Percentiles rank a stretch among this genome's conserved stretches.
phyloP scores from a whole-genome alignment of 2,888 invertebrate genomes.

The Pammene aurita region DNA sequence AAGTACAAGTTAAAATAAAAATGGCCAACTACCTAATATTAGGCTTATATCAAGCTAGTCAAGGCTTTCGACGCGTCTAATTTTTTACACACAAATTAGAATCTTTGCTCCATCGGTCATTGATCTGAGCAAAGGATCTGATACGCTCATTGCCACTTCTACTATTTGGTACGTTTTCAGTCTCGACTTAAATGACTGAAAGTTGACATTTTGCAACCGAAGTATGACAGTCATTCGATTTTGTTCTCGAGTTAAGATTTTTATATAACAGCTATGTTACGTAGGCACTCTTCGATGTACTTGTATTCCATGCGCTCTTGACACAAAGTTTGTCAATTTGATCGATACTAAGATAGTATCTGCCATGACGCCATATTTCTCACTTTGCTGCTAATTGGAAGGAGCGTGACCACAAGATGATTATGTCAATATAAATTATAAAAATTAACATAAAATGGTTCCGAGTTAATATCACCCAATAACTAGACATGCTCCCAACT shows the following conservation, averaged over 20 bases:
- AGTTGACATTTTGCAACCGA: too few relatives aligned
- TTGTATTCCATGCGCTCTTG: neutral
- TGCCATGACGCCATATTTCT: slow-evolving; percentile 31
- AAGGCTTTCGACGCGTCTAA: neutral
- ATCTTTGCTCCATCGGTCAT: neutral
- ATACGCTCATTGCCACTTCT: neutral
- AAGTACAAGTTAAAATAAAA: too few relatives aligned
- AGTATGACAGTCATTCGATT: too few relatives aligned
- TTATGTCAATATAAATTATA: slow-evolving; percentile 34
- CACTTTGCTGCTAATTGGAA: slow-evolving; percentile 34
- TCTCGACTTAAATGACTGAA: too few relatives aligned
- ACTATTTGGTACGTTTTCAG: neutral
- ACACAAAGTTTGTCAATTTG: slow-evolving; percentile 13
- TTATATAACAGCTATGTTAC: too few relatives aligned
- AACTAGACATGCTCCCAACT: too few relatives aligned
- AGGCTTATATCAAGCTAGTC: neutral
- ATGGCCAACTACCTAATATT: too few relatives aligned
- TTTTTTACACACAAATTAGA: neutral
- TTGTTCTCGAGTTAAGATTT: too few relatives aligned
- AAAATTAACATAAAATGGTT: neutral
- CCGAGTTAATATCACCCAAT: too few relatives aligned
- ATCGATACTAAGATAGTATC: slow-evolving; percentile 20
- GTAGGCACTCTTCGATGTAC: too few relatives aligned
- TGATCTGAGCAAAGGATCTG: neutral
- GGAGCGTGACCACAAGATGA: slow-evolving; percentile 34